Percentiles rank a stretch among this genome's conserved stretches.
phyloP scores from a whole-genome alignment of 2,797 vertebrate species.

The Poeciliopsis turneri region DNA sequence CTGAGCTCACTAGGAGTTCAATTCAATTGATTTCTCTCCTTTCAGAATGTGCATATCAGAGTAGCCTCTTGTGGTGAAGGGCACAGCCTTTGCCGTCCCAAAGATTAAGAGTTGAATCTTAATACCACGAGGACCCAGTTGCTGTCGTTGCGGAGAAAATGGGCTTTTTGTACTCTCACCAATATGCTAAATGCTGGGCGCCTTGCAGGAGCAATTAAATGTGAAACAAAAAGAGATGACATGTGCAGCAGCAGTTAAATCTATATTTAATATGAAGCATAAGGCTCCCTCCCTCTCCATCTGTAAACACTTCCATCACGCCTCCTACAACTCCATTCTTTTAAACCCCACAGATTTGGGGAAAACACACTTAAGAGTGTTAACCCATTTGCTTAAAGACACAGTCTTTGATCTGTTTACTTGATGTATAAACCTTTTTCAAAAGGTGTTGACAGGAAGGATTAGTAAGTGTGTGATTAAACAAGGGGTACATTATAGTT shows the following conservation, averaged over 20 bases:
- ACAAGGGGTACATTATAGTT: not conserved
- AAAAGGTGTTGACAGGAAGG: not conserved
- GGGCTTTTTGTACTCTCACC: constrained; percentile 29
- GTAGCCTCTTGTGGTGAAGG: constrained; percentile 41
- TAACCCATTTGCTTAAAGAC: not conserved
- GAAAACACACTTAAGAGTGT: not conserved
- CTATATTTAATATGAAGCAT: constrained; percentile 68
- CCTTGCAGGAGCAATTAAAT: constrained; percentile 9
- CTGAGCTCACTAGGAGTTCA: constrained; percentile 28
- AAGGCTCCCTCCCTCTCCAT: constrained; percentile 44
- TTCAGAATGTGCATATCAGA: constrained; percentile 64
- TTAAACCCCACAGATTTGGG: not conserved
- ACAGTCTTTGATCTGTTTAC: not conserved
- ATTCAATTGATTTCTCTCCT: constrained; percentile 51
- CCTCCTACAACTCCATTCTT: constrained; percentile 1
- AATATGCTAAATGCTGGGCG: constrained; percentile 12
- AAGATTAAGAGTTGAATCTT: constrained; percentile 46
- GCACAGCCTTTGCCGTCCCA: constrained; percentile 20
- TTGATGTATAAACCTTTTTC: not conserved
- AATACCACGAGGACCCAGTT: constrained; percentile 35
- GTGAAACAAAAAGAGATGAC: constrained; percentile 38
- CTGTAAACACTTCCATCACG: constrained; percentile 47
- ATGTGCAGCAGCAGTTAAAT: constrained; percentile 45
- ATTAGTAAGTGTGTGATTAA: not conserved
- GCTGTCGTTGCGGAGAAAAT: constrained; percentile 12